These are phyloP conservation scores for Menidia menidia DNA, from an alignment of 2,797 vertebrate species.

Conservation along the genomic window DNA sequence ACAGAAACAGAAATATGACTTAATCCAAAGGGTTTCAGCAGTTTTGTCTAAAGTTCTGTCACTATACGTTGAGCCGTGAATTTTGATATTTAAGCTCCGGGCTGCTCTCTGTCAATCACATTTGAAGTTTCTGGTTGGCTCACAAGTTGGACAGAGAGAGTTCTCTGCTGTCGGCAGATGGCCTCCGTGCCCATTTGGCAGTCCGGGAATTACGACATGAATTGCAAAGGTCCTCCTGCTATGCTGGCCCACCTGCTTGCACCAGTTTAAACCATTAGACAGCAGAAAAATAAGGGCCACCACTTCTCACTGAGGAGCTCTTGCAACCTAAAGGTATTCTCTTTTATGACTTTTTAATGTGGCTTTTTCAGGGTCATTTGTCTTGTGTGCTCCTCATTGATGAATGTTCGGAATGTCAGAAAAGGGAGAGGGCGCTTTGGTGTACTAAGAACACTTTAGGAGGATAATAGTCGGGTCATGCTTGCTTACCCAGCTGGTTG, in stretches of 20 bases:
- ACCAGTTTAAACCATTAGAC: constrained; percentile 62
- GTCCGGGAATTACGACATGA: constrained; percentile 39
- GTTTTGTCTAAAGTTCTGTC: constrained; percentile 35
- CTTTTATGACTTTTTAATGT: constrained; percentile 81
- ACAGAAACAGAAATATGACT: constrained; percentile 35
- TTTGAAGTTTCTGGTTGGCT: constrained; percentile 37
- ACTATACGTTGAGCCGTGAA: constrained; percentile 20
- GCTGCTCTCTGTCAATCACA: constrained; percentile 42
- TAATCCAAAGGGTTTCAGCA: constrained; percentile 47
- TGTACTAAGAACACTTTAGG: constrained; percentile 37
- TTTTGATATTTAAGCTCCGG: constrained; percentile 15
- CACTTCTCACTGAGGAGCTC: constrained; percentile 46
- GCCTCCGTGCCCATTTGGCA: constrained; percentile 20
- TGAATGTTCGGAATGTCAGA: constrained; percentile 53
- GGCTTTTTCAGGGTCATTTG: constrained; percentile 69
- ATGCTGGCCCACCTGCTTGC: constrained; percentile 43
- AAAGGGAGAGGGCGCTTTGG: constrained; percentile 33
- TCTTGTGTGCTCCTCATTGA: constrained; percentile 65
- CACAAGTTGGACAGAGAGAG: constrained; percentile 15
- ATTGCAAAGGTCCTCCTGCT: constrained; percentile 49
- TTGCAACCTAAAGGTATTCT: constrained; percentile 65
- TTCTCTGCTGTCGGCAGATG: constrained; percentile 13
- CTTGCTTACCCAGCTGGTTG: constrained; percentile 26
- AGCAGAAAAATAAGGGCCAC: constrained; percentile 66
- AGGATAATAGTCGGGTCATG: constrained; percentile 11